phyloP scores from a whole-genome alignment of 2,888 invertebrate genomes.

The Tetheella fluctuosa region DNA sequence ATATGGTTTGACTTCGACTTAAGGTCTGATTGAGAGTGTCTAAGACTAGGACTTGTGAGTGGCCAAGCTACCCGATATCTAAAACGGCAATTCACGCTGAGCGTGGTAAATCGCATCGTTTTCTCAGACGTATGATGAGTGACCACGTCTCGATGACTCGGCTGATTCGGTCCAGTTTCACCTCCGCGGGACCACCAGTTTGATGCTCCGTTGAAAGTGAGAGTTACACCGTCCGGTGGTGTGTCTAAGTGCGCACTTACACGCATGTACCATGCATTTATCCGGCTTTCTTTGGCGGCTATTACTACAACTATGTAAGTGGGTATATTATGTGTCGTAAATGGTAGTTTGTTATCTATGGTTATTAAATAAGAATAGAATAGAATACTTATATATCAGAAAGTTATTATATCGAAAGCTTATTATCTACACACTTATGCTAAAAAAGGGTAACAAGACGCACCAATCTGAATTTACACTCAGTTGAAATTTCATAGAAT shows the following conservation, averaged over 20 bases:
- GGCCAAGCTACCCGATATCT: too few relatives aligned
- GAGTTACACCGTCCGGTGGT: not conserved
- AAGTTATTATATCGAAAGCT: too few relatives aligned
- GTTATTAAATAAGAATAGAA: not conserved
- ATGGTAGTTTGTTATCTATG: not conserved
- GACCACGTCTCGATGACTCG: not conserved
- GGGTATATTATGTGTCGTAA: not conserved
- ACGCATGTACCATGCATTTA: not conserved
- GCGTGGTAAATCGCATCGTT: not conserved
- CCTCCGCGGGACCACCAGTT: not conserved
- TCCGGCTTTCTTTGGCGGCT: not conserved
- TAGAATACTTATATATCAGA: too few relatives aligned
- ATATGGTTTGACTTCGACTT: too few relatives aligned
- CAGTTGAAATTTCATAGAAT: too few relatives aligned
- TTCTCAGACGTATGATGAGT: not conserved
- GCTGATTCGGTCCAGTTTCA: constrained; percentile 12
- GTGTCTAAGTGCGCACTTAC: constrained; percentile 3
- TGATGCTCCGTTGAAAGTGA: constrained; percentile 14
- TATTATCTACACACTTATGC: too few relatives aligned
- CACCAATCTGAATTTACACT: too few relatives aligned
- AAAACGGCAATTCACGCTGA: not conserved
- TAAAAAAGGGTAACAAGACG: too few relatives aligned
- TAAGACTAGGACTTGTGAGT: too few relatives aligned
- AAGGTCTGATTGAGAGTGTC: too few relatives aligned
- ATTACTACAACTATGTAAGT: not conserved